Conservation (phyloP, 2,888 invertebrate species). For the Rapana venosa region DNA sequence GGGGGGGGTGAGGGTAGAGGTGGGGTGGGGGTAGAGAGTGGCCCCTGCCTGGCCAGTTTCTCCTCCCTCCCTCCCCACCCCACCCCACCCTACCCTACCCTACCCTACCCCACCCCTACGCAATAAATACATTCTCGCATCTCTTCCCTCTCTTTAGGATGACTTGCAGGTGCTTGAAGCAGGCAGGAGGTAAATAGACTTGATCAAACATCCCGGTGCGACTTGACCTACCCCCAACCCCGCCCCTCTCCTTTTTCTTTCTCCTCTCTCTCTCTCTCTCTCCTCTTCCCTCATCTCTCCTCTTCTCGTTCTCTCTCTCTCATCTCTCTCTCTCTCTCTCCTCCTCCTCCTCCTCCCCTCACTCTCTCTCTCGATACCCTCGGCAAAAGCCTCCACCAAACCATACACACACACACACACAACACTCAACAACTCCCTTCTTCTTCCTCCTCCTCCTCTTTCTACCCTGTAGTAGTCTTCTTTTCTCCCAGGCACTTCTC, state of each 20-base stretch:
- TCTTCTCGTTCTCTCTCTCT: too few relatives aligned
- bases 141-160: conserved; percentile 36
- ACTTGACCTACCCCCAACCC: background rate
- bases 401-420: too few relatives aligned
- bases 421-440: background rate
- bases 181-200: conserved; percentile 34
- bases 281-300: background rate
- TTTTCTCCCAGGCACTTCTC: conserved; percentile 25
- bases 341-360: background rate
- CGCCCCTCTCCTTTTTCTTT: background rate
- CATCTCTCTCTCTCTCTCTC: background rate
- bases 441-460: background rate
- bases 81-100: background rate
- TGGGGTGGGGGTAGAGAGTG: too few relatives aligned
- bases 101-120: background rate
- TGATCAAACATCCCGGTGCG: conserved; percentile 35
- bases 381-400: background rate
- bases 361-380: background rate
- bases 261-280: background rate
- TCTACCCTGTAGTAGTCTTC: background rate
- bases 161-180: conserved; percentile 36
- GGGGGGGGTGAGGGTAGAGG: too few relatives aligned
- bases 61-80: background rate
- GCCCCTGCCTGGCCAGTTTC: background rate
- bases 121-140: conserved; percentile 42